These are phyloP conservation scores for Synanthedon tipuliformis DNA, from an alignment of 2,888 invertebrate genomes.

Conservation along the genomic window DNA sequence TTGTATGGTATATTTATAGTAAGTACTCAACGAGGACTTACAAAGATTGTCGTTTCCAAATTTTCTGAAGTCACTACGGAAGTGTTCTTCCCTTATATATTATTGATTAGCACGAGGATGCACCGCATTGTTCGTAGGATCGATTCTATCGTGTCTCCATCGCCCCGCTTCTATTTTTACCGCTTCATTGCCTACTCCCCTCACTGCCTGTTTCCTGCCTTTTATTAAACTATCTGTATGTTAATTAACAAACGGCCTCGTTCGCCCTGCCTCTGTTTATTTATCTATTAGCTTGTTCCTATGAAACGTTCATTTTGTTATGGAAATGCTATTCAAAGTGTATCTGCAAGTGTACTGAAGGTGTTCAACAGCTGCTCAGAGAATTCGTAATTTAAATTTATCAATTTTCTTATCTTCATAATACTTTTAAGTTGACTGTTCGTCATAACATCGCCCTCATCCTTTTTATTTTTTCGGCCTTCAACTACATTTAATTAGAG, in stretches of 20 bases:
- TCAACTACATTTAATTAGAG: conserved; percentile 62
- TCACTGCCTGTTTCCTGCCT: conserved; percentile 64
- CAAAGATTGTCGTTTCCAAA: conserved; percentile 1
- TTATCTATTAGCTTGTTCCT: conserved; percentile 52
- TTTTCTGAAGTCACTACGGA: conserved; percentile 9
- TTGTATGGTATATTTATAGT: no score
- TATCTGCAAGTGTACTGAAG: neutral
- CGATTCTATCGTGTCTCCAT: conserved; percentile 54
- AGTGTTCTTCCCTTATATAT: conserved; percentile 23
- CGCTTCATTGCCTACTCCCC: conserved; percentile 69
- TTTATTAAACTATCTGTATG: conserved; percentile 70
- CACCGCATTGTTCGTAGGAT: conserved; percentile 52
- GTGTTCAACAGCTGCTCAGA: no score
- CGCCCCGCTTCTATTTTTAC: conserved; percentile 67
- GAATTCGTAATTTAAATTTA: no score
- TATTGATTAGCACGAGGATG: conserved; percentile 53
- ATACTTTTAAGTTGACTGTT: no score
- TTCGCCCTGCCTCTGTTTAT: conserved; percentile 47
- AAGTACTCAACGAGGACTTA: no score
- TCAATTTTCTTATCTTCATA: no score
- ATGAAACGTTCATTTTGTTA: conserved; percentile 35
- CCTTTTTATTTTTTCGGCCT: conserved; percentile 55
- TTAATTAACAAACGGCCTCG: conserved; percentile 65
- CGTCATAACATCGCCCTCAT: conserved; percentile 24
- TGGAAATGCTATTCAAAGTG: neutral